These are phyloP conservation scores for Cryptotermes secundus DNA, from an alignment of 1,140 invertebrate genomes.

Conservation along the genomic window DNA sequence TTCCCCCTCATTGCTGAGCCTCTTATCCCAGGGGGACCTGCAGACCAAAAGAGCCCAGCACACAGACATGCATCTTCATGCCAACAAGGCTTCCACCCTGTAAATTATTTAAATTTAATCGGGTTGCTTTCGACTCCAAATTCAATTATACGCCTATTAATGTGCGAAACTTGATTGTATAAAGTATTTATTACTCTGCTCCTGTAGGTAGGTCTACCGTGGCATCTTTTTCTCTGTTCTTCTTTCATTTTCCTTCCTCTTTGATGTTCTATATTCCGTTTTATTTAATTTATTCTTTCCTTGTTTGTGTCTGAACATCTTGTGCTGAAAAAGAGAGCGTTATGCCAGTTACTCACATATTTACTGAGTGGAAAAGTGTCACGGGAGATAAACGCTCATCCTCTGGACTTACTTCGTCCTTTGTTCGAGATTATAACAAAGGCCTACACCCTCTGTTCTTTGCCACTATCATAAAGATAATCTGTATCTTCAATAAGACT, in stretches of 20 bases:
- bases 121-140: constrained; percentile 35
- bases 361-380: not conserved
- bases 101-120: constrained; percentile 37
- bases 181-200: constrained; percentile 36
- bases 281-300: not conserved
- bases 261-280: not conserved
- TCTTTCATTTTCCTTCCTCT: not conserved
- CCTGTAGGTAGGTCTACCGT: constrained; percentile 19
- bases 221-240: constrained; percentile 28
- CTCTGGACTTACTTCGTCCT: not conserved
- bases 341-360: not conserved
- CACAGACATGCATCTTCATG: constrained; percentile 35
- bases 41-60: constrained; percentile 12
- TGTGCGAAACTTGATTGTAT: constrained; percentile 37
- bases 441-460: not conserved
- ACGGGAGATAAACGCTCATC: not conserved
- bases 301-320: not conserved
- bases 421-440: not conserved
- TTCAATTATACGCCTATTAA: constrained; percentile 38
- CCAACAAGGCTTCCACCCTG: not conserved
- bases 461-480: not conserved
- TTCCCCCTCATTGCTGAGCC: constrained; percentile 21
- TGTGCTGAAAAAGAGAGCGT: not conserved
- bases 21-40: not conserved
- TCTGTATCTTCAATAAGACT: not conserved